A percentile compares a stretch with the other conserved stretches of the same genome.
Conservation (phyloP, 2,888 invertebrate genomes). For the Bugula neritina region DNA sequence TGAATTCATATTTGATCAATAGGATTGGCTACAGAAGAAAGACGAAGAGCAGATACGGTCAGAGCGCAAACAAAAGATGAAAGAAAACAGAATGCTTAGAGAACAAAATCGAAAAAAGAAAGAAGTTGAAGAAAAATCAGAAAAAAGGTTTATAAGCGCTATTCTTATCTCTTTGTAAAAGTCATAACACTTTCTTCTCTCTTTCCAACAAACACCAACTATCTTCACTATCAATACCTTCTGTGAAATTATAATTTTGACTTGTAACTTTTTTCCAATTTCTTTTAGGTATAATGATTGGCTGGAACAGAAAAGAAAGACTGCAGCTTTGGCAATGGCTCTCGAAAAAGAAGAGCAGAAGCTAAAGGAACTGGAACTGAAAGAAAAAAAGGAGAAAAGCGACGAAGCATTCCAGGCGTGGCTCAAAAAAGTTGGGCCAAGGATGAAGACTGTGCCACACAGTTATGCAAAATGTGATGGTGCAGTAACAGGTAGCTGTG, state of each 20-base stretch:
- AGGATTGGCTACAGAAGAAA: conserved; percentile 19
- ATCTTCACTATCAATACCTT: too few species aligned
- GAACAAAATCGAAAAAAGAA: conserved; percentile 22
- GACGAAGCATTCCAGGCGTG: conserved; percentile 15
- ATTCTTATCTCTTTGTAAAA: too few species aligned
- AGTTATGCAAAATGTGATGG: conserved; percentile 23
- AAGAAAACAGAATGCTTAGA: neutral
- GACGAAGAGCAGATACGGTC: neutral
- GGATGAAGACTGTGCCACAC: neutral
- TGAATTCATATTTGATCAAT: too few species aligned
- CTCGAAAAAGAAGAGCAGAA: conserved; percentile 7
- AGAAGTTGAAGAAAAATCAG: conserved; percentile 28
- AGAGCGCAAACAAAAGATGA: neutral
- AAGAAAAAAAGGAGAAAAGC: conserved; percentile 11
- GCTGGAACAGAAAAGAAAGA: conserved; percentile 20
- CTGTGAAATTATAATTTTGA: too few species aligned
- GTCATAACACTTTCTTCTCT: neutral
- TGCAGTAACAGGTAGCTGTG: neutral
- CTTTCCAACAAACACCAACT: neutral
- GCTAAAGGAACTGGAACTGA: conserved; percentile 22
- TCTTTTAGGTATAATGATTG: conserved; percentile 12
- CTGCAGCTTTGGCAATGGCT: neutral
- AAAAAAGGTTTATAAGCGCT: too few species aligned
- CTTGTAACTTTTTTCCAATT: too few species aligned
- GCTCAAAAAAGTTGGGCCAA: neutral